Conservation (phyloP, 1,140 invertebrate species). For the Trinorchestia longiramus region DNA sequence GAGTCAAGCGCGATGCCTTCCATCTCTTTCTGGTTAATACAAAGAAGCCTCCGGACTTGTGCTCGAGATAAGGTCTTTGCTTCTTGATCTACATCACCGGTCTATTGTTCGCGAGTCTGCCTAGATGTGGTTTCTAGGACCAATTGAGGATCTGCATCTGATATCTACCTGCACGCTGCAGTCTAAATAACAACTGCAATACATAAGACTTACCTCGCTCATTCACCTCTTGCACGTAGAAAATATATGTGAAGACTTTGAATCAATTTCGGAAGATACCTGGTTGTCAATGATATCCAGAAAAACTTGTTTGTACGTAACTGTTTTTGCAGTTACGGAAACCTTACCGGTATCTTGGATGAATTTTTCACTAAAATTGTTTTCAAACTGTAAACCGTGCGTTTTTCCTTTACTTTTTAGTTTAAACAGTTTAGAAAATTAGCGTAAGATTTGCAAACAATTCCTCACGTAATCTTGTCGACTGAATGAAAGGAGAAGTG, state of each 20-base stretch:
- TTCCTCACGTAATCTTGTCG: too few relatives aligned
- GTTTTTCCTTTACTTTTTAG: neutral
- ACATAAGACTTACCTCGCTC: neutral
- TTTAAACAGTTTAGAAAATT: too few relatives aligned
- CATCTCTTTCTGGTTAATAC: neutral
- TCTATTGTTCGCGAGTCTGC: neutral
- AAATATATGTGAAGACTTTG: neutral
- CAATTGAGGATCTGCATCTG: neutral
- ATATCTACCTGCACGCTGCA: neutral
- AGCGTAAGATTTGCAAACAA: too few relatives aligned
- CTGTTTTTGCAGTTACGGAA: neutral
- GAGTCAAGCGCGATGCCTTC: neutral
- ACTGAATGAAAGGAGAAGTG: too few relatives aligned
- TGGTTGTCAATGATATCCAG: neutral
- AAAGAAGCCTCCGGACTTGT: neutral
- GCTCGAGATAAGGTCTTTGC: neutral
- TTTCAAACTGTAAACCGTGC: neutral
- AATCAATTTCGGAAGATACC: neutral
- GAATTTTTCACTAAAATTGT: neutral
- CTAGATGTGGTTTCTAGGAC: neutral
- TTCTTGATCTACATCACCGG: neutral
- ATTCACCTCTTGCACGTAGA: neutral
- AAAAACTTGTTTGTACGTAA: neutral
- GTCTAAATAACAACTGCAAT: neutral
- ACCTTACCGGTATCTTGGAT: neutral